Evolutionary conservation across 1,140 invertebrate species (phyloP).

Genomic region (Drosophila suzukii): DNA sequence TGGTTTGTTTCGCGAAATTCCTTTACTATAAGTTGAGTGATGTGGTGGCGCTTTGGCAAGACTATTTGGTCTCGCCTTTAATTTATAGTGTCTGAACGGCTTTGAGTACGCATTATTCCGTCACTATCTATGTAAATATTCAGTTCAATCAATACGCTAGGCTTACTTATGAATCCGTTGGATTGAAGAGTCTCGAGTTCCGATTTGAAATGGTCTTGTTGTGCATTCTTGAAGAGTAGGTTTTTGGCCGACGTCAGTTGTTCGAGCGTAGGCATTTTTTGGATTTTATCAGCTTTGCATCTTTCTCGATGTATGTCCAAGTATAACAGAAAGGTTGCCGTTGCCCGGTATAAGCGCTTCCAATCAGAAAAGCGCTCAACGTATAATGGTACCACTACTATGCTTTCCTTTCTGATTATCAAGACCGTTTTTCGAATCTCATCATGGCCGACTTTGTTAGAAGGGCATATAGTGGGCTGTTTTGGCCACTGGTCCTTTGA

Average conservation of each 20-base stretch:
- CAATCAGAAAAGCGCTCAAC: too few species aligned
- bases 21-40: neutral
- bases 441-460: too few species aligned
- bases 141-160: neutral
- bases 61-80: neutral
- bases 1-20: neutral
- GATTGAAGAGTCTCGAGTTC: neutral
- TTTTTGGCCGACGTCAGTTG: neutral
- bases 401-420: too few species aligned
- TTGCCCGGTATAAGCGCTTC: too few species aligned
- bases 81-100: too few species aligned
- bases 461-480: neutral
- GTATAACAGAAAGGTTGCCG: too few species aligned
- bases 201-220: neutral
- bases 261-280: neutral
- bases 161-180: neutral
- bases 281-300: neutral
- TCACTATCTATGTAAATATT: neutral
- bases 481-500: too few species aligned
- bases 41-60: neutral
- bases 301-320: too few species aligned
- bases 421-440: neutral
- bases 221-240: neutral
- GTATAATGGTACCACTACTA: too few species aligned
- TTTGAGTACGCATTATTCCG: neutral